Evolutionary conservation across 2,113 vertebrate genomes (phyloP), one percentile per base, ranked within the genome.

Genomic region (Rana temporaria): DNA sequence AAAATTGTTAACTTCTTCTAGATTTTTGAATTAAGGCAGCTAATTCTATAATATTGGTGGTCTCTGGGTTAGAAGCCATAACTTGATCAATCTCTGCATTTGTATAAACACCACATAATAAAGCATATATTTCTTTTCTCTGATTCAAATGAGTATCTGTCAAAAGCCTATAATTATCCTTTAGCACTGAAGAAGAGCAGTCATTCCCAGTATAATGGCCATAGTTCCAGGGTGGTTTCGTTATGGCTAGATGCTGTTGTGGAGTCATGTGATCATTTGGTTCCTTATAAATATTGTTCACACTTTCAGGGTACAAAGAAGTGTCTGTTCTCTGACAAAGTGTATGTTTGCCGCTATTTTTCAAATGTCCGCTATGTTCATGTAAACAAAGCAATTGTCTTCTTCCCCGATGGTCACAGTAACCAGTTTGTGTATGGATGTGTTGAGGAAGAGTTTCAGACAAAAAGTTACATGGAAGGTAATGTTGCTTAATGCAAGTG

Each of bases 91-190:
- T 90, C 0, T 71, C 85, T 0, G 24, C 22, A 0, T 87, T 87
- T 1, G 94, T 93, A 83, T 93, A 95, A 9, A 92, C 48, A 0
- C 89, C 86, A 85, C 90, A 89, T 14, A 94, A 91, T 62, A 63
- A 59, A 1, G 34, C 22, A 4, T 38, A 73, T 0, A 9, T 0
- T 1, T 16, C 57, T 0, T 14, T 18, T 7, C 67, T 84, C 1
- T 1, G 62, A 6, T 48, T 76, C 81, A 6, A 34, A 19, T 76
- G 68, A 0, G 67, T 1, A 4, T 55, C 34, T 0, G 4, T n/a
- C 17, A 62, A 3, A 2, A 71, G 55, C 16, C 3, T 0, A 63
- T 14, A 38, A 18, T 80, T 69, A 1, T 70, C 0, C 4, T 63
- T 73, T 1, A 72, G 17, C 11, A 69, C 48, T 8, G 0, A 0